These are phyloP conservation scores for Scaptomyza reducta DNA, from an alignment of 2,888 invertebrate species.

Conservation along the genomic window DNA sequence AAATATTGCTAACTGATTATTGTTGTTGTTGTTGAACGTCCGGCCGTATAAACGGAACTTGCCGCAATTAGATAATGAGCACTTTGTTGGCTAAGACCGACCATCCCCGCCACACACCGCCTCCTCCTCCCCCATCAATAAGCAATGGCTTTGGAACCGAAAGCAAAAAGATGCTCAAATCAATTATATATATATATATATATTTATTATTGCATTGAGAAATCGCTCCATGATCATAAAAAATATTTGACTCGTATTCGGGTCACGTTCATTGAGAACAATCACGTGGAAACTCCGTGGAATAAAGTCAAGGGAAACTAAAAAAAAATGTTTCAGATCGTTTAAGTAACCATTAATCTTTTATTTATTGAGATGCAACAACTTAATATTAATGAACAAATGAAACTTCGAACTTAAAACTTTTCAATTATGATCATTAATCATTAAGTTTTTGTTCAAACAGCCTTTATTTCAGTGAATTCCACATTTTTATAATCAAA, in stretches of 20 bases:
- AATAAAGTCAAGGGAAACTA: neutral
- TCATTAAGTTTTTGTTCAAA: too few relatives aligned
- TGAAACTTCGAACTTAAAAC: too few relatives aligned
- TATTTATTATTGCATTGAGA: conserved; percentile 12
- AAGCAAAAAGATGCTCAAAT: conserved; percentile 15
- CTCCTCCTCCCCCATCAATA: too few relatives aligned
- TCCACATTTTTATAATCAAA: too few relatives aligned
- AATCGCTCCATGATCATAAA: conserved; percentile 33
- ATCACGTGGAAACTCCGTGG: conserved; percentile 41
- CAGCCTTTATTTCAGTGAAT: too few relatives aligned
- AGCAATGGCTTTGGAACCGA: too few relatives aligned
- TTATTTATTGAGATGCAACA: too few relatives aligned
- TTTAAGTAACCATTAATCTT: neutral
- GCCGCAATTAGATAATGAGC: conserved; percentile 74
- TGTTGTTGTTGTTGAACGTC: conserved; percentile 20
- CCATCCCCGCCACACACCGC: too few relatives aligned
- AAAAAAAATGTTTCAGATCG: neutral
- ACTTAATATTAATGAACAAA: too few relatives aligned
- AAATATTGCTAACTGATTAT: neutral
- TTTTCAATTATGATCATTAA: too few relatives aligned
- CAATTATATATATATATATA: conserved; percentile 3
- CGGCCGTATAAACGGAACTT: conserved; percentile 50
- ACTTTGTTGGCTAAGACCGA: too few relatives aligned
- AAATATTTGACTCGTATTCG: conserved; percentile 23
- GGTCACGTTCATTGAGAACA: conserved; percentile 30